Conservation (phyloP, 2,797 vertebrate species). For the Scyliorhinus canicula region DNA sequence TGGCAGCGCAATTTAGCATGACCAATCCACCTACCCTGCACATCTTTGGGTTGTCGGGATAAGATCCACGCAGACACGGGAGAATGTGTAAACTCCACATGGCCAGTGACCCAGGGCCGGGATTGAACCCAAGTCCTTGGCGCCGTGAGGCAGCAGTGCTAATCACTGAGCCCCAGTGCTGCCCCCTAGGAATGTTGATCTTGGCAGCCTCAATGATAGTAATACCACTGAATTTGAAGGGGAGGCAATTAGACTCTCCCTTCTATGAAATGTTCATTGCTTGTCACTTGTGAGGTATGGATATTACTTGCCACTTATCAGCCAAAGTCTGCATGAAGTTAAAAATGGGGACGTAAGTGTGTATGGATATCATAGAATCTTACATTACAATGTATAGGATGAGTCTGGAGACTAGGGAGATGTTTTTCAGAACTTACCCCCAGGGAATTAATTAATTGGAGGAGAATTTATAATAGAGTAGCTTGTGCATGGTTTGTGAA, state of each 20-base stretch:
- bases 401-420: neutral
- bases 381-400: neutral
- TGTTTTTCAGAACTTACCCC: too few relatives aligned
- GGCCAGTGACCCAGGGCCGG: too few relatives aligned
- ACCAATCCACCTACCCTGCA: too few relatives aligned
- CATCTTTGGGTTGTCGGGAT: too few relatives aligned
- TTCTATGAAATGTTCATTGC: neutral
- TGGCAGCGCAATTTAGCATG: too few relatives aligned
- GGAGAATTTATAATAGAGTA: neutral
- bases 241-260: neutral
- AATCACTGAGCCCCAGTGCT: too few relatives aligned
- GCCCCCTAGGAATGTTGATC: neutral
- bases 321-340: neutral
- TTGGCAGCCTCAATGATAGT: neutral
- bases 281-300: neutral
- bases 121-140: too few relatives aligned
- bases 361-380: neutral
- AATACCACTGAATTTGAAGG: neutral
- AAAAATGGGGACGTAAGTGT: neutral
- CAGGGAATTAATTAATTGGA: neutral
- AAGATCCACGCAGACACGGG: too few relatives aligned
- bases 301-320: neutral
- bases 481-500: neutral
- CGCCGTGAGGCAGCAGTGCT: too few relatives aligned
- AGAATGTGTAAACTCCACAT: too few relatives aligned